Conservation (phyloP, 2,113 vertebrate genomes). For the Tringa solitaria region DNA sequence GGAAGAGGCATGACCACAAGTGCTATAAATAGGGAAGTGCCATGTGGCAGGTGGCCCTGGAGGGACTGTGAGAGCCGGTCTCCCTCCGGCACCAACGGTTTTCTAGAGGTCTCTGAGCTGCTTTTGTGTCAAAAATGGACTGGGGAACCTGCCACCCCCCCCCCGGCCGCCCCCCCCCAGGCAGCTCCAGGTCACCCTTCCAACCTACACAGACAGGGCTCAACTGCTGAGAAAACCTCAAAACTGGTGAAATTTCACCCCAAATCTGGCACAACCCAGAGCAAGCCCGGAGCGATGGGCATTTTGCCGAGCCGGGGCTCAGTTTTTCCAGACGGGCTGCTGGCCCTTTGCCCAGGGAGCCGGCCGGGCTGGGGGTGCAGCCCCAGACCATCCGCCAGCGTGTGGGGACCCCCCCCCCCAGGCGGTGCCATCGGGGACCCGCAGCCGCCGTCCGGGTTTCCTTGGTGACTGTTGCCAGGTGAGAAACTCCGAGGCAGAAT, state of each 20-base stretch:
- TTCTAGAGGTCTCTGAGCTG: not conserved
- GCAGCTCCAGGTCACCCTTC: not conserved
- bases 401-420: not conserved
- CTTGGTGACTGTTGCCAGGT: conserved; percentile 67
- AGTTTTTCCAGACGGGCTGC: not conserved
- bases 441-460: conserved; percentile 8
- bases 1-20: not conserved
- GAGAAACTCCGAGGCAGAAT: conserved; percentile 45
- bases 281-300: fast-evolving
- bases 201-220: fast-evolving
- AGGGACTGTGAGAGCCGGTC: not conserved
- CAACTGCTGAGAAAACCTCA: not conserved
- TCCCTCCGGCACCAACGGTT: fast-evolving
- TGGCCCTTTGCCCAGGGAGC: not conserved
- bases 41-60: not conserved
- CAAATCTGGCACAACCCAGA: not conserved
- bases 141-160: not conserved
- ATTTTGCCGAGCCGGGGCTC: not conserved
- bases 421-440: not conserved
- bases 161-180: fast-evolving
- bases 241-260: not conserved
- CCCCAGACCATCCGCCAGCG: not conserved
- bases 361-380: fast-evolving
- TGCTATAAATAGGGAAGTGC: not conserved
- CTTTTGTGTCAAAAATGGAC: not conserved